These are phyloP conservation scores for Triplophysa siluroides DNA, from an alignment of 2,113 vertebrate species.

Conservation along the genomic window DNA sequence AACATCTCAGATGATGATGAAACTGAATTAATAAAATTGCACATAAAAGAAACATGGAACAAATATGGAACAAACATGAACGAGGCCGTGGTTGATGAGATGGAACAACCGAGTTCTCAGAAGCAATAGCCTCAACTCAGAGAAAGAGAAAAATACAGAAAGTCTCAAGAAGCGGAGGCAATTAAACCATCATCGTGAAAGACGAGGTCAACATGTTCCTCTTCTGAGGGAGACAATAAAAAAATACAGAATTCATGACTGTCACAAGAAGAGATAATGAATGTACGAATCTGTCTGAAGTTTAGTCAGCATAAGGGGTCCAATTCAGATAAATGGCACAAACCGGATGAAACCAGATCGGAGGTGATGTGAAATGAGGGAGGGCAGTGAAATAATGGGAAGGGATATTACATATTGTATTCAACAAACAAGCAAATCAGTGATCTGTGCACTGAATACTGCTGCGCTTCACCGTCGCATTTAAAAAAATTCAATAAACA, in stretches of 20 bases:
- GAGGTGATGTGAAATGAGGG: not conserved
- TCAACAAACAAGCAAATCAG: not conserved
- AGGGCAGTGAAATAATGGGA: not conserved
- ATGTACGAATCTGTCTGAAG: not conserved
- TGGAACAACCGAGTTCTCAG: not conserved
- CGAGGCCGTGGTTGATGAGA: not conserved
- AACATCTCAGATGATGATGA: not conserved
- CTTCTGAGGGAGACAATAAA: not conserved
- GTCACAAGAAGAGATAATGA: not conserved
- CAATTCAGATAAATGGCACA: not conserved
- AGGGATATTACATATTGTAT: not conserved
- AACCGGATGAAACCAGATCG: not conserved
- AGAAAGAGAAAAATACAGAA: not conserved
- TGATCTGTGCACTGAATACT: not conserved
- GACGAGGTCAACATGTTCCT: not conserved
- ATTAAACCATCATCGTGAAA: not conserved
- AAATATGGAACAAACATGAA: conserved; percentile 14
- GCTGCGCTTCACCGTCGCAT: conserved; percentile 3
- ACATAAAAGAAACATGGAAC: conserved; percentile 13
- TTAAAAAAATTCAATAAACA: not conserved
- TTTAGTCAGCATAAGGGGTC: not conserved
- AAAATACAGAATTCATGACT: not conserved
- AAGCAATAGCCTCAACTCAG: not conserved
- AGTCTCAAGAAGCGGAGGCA: not conserved
- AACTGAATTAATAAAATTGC: not conserved